These are phyloP conservation scores for Trachurus trachurus DNA, from an alignment of 2,797 vertebrate species.

Conservation along the genomic window DNA sequence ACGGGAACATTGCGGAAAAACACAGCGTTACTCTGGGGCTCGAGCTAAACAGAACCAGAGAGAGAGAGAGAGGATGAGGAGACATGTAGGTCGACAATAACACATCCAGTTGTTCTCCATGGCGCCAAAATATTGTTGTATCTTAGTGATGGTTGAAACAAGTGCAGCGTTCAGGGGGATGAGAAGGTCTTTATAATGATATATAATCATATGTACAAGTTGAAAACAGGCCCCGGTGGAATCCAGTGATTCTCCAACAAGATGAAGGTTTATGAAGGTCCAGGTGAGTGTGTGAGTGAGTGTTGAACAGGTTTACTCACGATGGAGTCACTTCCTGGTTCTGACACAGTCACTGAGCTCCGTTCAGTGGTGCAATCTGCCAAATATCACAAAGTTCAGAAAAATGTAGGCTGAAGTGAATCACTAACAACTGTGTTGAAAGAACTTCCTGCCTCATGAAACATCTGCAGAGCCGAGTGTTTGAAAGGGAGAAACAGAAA, in stretches of 20 bases:
- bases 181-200: conserved; percentile 19
- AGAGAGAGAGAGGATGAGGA: conserved; percentile 4
- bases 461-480: background rate
- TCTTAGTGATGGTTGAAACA: conserved; percentile 12
- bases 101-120: conserved; percentile 10
- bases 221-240: background rate
- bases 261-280: background rate
- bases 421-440: background rate
- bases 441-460: background rate
- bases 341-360: background rate
- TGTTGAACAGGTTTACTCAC: background rate
- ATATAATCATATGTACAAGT: background rate
- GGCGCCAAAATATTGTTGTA: conserved; percentile 12
- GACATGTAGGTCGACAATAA: conserved; percentile 28
- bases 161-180: conserved; percentile 16
- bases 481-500: too few relatives aligned
- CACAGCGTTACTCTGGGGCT: conserved; percentile 12
- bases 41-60: conserved; percentile 17
- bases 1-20: conserved; percentile 24
- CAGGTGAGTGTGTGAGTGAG: background rate
- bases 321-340: background rate
- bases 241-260: background rate
- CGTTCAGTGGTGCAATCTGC: background rate
- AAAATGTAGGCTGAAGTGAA: background rate
- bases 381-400: conserved; percentile 1